A percentile compares a stretch with the other conserved stretches of the same genome.
These are phyloP conservation scores for Pelecanoides urinatrix DNA, from an alignment of 2,113 vertebrate species.

Conservation along the genomic window DNA sequence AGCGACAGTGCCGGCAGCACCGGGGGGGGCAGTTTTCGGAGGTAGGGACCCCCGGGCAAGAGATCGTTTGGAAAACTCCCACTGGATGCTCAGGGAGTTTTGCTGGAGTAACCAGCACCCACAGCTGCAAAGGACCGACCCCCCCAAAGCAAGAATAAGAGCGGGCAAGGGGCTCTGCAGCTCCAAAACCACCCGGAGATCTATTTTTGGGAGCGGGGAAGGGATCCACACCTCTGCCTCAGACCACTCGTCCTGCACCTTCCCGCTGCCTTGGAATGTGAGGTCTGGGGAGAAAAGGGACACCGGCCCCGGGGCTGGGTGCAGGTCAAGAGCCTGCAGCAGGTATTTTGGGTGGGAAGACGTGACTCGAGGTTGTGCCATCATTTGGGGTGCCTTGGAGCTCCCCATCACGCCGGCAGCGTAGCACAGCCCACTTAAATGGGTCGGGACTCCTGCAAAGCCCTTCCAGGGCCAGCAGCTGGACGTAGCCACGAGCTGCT, in stretches of 20 bases:
- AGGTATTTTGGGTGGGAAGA: neutral
- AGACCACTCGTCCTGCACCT: neutral
- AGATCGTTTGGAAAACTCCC: neutral
- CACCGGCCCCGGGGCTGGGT: fast-evolving
- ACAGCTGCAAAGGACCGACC: neutral
- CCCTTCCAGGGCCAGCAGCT: too few relatives aligned
- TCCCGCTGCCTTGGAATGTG: neutral
- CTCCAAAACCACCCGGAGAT: neutral
- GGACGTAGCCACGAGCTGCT: too few relatives aligned
- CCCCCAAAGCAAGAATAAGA: neutral
- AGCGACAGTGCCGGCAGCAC: neutral
- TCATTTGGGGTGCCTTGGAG: neutral
- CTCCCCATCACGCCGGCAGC: fast-evolving
- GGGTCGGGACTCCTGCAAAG: neutral
- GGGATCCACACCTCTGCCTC: too few relatives aligned
- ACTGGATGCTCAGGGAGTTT: fast-evolving
- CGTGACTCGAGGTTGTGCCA: too few relatives aligned
- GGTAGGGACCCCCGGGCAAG: neutral
- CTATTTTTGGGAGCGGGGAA: neutral
- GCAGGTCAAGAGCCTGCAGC: neutral
- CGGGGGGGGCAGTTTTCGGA: neutral
- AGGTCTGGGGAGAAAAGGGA: neutral
- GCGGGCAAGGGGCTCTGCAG: neutral
- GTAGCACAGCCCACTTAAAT: fast-evolving
- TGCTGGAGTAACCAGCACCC: neutral